Base-by-base conservation (phyloP, 1,140 invertebrate species). In the Oedothorax gibbosus region DNA sequence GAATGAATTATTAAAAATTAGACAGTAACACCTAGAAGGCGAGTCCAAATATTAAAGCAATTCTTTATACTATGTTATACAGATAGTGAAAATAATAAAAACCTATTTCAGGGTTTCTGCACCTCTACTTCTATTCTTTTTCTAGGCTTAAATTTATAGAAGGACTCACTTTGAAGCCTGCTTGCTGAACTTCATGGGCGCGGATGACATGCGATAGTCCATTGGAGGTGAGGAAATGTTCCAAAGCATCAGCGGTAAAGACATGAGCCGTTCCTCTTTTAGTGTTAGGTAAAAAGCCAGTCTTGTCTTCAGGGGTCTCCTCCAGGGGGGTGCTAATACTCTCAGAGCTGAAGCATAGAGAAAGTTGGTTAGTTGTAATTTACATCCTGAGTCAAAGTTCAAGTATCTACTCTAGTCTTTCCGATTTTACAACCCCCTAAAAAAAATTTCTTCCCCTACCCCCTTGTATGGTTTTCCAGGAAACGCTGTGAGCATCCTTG, bases 181-280 rank as follows among this genome's bases (percentile, higher is more conserved):
- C 90, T 88, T 93, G 92, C 75, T 94, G 93, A 76, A 94, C 92
- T 90, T 95, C 94, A 90, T 95, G 94, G 49, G 94, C 94, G 86
- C 94, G 89, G 53, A 95, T 91, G 5, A 95, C 92, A 89, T 94
- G 93, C 4, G 93, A 92, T 0, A 95, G 90, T 50, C 90, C 89
- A 89, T 95, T 94, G 79, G 90, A 89, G 15, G 90, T 89, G 49
- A 95, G 89, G 89, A 95, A 95, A 21, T 90, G 88, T 73, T 93
- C 91, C n/a, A 95, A 89, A 4, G 94, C 94, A 49, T 92, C 91
- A 87, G 91, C 91, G 86, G 91, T 93, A 88, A 95, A 95, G 85
- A 94, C 92, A 89, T 94, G 93, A 12, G 93, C 94, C 0, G 94
- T 95, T 62, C 94, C 93, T 87, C 94, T 91, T 81, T 92, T 91